These are phyloP conservation scores for Corynorhinus townsendii DNA, from an alignment of 2,113 vertebrate species.

Conservation along the genomic window DNA sequence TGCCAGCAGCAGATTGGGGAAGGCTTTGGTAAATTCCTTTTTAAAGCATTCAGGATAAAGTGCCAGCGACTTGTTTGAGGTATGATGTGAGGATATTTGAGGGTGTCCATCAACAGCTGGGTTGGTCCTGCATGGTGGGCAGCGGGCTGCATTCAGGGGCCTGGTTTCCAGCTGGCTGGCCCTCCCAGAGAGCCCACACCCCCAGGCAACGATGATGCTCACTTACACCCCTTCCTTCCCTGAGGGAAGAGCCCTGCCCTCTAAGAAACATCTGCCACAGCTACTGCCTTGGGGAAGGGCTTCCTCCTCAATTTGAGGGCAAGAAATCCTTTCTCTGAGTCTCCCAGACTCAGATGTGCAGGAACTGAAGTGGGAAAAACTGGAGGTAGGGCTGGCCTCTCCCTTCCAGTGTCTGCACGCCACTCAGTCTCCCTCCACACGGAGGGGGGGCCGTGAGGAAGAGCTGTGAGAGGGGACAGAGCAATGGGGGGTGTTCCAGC, in stretches of 20 bases:
- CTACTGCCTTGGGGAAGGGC: not conserved
- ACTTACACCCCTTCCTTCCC: not conserved
- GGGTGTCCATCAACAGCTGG: not conserved
- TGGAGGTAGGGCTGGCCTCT: not conserved
- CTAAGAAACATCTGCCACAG: not conserved
- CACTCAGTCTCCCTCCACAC: not conserved
- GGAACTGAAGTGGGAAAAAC: not conserved
- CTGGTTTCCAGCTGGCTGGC: not conserved
- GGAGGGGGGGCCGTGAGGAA: not conserved
- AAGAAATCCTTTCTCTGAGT: not conserved
- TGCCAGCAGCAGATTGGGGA: not conserved
- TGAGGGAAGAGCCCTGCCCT: not conserved
- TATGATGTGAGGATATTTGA: not conserved
- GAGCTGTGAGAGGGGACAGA: not conserved
- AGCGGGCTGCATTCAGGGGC: accelerated
- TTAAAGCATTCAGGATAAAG: not conserved
- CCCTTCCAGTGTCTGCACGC: accelerated
- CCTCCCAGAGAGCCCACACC: accelerated
- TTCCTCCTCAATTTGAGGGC: not conserved
- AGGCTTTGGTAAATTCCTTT: not conserved
- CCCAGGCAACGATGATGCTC: too few species aligned
- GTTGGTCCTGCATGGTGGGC: not conserved
- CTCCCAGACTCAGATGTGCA: not conserved
- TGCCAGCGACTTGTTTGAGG: not conserved
- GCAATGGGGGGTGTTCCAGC: too few species aligned